Evolutionary conservation across 2,888 invertebrate genomes (phyloP).

Genomic region (Meliscaeva auricollis): DNA sequence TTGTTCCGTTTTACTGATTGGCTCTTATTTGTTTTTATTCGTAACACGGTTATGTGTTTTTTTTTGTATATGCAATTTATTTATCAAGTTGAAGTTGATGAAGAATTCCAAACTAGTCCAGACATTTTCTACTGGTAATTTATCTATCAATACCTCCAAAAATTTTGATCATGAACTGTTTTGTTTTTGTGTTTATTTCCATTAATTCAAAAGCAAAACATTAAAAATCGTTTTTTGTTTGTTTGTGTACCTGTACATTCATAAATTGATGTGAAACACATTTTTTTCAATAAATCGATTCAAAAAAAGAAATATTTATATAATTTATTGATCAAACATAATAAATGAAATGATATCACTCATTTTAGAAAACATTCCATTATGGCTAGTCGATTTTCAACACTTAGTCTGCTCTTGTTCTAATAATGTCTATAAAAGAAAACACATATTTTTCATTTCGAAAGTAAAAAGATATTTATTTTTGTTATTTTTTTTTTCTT

Average conservation of each 20-base stretch:
- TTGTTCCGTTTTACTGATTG: background rate
- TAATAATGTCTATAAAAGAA: conserved; percentile 8
- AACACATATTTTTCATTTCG: background rate
- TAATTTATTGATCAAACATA: background rate
- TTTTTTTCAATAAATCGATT: conserved; percentile 10
- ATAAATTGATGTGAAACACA: too few species aligned
- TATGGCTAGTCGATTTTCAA: background rate
- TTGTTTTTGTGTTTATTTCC: background rate
- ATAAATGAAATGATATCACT: background rate
- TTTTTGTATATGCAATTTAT: conserved; percentile 2
- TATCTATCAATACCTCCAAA: background rate
- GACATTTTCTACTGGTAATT: background rate
- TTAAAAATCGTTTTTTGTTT: too few species aligned
- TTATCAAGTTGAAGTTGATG: background rate
- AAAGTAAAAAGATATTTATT: conserved; percentile 14
- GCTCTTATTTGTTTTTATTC: background rate
- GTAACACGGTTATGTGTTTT: background rate
- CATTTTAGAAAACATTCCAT: conserved; percentile 6
- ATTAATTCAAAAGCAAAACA: too few species aligned
- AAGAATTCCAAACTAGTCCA: conserved; percentile 8
- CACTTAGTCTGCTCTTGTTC: background rate
- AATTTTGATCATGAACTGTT: conserved; percentile 9
- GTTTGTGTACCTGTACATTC: too few species aligned
- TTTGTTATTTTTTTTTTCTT: conserved; percentile 2
- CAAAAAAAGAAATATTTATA: background rate